Percentiles rank a stretch among this genome's conserved stretches.
These are phyloP conservation scores for Artemia franciscana DNA, from an alignment of 1,140 invertebrate species.

Conservation along the genomic window DNA sequence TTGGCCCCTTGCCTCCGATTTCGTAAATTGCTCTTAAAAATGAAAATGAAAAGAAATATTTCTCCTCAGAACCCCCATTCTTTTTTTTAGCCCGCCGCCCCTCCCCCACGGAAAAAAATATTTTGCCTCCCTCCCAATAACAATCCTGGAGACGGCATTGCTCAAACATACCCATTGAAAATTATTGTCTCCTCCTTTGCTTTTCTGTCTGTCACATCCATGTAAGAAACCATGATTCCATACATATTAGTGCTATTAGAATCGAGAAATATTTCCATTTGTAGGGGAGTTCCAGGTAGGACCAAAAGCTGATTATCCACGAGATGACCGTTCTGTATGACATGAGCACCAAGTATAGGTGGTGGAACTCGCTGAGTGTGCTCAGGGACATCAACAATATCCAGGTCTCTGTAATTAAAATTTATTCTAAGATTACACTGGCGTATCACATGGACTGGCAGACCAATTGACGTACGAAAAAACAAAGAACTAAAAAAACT, in stretches of 20 bases:
- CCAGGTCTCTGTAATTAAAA: slow-evolving; percentile 17
- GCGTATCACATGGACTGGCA: no score
- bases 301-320: slow-evolving; percentile 67
- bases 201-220: slow-evolving; percentile 69
- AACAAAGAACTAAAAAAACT: no score
- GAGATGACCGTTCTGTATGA: slow-evolving; percentile 53
- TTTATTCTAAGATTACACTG: no score
- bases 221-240: slow-evolving; percentile 55
- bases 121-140: no score
- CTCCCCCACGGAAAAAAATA: no score
- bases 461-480: no score
- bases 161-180: slow-evolving; percentile 67
- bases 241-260: slow-evolving; percentile 53
- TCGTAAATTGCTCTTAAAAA: no score
- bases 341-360: slow-evolving; percentile 52
- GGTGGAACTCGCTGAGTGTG: slow-evolving; percentile 36
- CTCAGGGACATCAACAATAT: slow-evolving; percentile 21
- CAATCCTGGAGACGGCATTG: no score
- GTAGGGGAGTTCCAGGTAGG: slow-evolving; percentile 63
- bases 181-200: slow-evolving; percentile 69
- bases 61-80: no score
- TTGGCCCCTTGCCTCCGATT: no score
- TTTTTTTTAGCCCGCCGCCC: no score
- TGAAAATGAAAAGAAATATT: no score
- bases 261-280: slow-evolving; percentile 76